Evolutionary conservation across 1,140 invertebrate genomes (phyloP), one percentile per base, ranked within the genome.

Genomic region (Aphis craccivora): DNA sequence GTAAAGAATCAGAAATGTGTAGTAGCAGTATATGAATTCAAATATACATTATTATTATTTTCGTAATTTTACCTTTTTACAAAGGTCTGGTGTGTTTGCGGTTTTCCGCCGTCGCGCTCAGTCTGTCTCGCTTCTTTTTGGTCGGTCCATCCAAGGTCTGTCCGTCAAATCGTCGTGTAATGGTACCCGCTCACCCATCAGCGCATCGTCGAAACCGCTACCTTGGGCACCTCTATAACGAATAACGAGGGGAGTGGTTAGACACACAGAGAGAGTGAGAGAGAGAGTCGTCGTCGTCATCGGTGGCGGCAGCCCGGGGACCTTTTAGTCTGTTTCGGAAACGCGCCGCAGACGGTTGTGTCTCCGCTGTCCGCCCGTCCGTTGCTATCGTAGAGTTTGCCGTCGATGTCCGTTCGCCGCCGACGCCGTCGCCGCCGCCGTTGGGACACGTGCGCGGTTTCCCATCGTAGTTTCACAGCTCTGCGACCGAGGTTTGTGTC

Each of bases 251-350:
- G 43, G 8, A 48, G 23, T 51, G 35, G 53, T 18, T 89, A 20
- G n/a, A n/a, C 30, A 18, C 30, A 35, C 60, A n/a, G 60, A n/a
- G 5, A 20, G 60, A n/a, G 60, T 76, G n/a, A n/a, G 30, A 76
- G 60, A 67, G 60, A n/a, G 60, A 30, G 55, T 67, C 60, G 11
- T 60, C 25, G 60, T 67, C 55, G 45, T 30, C 45, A 30, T 25
- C 35, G 35, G 53, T 23, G 23, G 89, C 23, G 53, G 37, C 55
- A 23, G 55, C 53, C 53, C 53, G 53, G 89, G 87, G 51, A 89
- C 89, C 89, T 60, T 90, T 93, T 40, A 93, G 91, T 93, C 84
- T 43, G 91, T 48, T 86, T 86, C 91, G 91, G 48, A 37, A 40
- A 48, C 91, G 60, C 91, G 48, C 9, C 48, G 48, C 91, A 37